A percentile compares a stretch with the other conserved stretches of the same genome.
Evolutionary conservation across 2,888 invertebrate species (phyloP).

Genomic region (Synanthedon tipuliformis): DNA sequence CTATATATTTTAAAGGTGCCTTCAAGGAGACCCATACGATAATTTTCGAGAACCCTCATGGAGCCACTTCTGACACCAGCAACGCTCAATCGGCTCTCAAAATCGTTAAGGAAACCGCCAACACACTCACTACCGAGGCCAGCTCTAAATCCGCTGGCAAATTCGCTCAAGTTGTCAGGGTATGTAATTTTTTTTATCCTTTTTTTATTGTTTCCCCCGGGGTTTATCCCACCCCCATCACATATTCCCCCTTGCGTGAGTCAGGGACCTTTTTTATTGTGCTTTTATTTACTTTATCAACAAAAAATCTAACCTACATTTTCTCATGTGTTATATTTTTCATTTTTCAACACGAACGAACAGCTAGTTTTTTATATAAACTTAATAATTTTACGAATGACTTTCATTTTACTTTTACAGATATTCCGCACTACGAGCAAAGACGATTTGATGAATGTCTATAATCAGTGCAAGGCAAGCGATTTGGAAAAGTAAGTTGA

Average conservation of each 20-base stretch:
- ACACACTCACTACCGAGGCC: constrained; percentile 71
- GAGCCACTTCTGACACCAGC: constrained; percentile 44
- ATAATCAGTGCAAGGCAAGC: constrained; percentile 73
- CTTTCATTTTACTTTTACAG: constrained; percentile 36
- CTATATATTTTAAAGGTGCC: constrained; percentile 20
- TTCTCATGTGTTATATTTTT: no score
- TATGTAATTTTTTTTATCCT: constrained; percentile 21
- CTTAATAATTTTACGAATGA: background rate
- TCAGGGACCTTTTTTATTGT: no score
- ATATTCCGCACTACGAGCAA: constrained; percentile 75
- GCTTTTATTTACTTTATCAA: no score
- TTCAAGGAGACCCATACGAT: constrained; percentile 67
- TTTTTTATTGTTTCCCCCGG: no score
- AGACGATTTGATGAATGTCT: constrained; percentile 78
- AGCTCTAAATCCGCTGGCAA: constrained; percentile 75
- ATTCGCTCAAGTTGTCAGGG: constrained; percentile 75
- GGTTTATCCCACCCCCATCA: no score
- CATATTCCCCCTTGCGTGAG: no score
- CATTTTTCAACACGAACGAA: no score
- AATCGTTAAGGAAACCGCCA: constrained; percentile 73
- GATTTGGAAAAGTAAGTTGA: constrained; percentile 65
- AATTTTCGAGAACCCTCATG: constrained; percentile 80
- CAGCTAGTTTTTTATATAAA: no score
- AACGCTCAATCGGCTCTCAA: constrained; percentile 68
- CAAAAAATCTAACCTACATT: no score